Base-by-base conservation (phyloP, 2,888 invertebrate species). In the Chamaedrilus cognettii region DNA sequence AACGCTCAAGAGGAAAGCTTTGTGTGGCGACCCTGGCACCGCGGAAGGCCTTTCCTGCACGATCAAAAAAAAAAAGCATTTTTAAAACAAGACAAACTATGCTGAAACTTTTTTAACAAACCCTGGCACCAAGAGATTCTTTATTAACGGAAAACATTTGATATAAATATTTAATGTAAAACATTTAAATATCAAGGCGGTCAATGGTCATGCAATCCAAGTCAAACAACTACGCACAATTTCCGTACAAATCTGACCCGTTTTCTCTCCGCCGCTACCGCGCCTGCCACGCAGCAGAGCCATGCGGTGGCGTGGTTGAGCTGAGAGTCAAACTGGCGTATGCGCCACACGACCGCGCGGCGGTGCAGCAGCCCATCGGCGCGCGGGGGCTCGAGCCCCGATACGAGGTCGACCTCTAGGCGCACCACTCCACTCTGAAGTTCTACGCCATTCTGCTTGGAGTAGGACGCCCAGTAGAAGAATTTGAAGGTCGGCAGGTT, bases 391-490 rank as follows among this genome's bases (percentile, higher is more conserved):
- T n/a, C 59, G 31, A 60, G 60, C 23, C 56, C 58, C 0, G 59
- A 35, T 19, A 15, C 30, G n/a, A 71, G 31, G 2, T 70, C 70
- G 11, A 70, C 42, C 15, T 77, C 75, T 60, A 83, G 70, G 32
- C 72, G 72, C 67, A 83, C 78, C 5, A 77, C 72, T 28, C 78
- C 79, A 3, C 81, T 78, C 23, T 75, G 68, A 61, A 82, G 75
- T 62, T 82, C 79, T 2, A 77, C 75, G 3, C 97, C 97, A 70
- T 93, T 89, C 80, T 96, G 95, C 87, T 93, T 90, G 0, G 96
- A 93, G 76, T 94, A 96, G 0, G 97, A 97, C 88, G 97, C 96
- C 98, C 97, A 98, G 85, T 98, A 98, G 81, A 90, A 91, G 7
- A 95, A 85, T 72, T 86, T 82, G 75, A 87, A 87, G 75, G 92